These are phyloP conservation scores for Limnephilus lunatus DNA, from an alignment of 2,888 invertebrate species.

Conservation along the genomic window DNA sequence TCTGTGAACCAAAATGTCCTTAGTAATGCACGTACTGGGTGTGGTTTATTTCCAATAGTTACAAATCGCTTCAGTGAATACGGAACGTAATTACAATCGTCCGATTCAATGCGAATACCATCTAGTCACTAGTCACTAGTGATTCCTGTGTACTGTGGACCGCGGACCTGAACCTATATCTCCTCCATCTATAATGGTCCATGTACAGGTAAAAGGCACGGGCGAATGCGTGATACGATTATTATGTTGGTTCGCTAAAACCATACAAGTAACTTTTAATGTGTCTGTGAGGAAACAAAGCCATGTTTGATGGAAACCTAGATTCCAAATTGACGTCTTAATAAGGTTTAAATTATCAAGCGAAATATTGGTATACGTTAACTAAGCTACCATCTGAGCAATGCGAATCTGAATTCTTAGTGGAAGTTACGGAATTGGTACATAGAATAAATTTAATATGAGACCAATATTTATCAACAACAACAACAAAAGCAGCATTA, in stretches of 20 bases:
- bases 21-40: neutral
- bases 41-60: constrained; percentile 15
- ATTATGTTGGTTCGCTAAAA: neutral
- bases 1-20: neutral
- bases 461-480: no score
- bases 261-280: neutral
- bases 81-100: constrained; percentile 18
- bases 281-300: neutral
- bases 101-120: neutral
- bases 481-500: no score
- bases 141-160: neutral
- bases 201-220: neutral
- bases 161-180: neutral
- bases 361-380: neutral
- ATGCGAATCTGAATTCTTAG: neutral
- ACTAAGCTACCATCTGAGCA: neutral
- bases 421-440: no score
- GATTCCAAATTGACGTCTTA: neutral
- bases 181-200: neutral
- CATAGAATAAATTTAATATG: no score
- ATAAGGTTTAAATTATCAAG: neutral
- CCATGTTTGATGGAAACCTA: neutral
- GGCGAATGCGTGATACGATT: constrained; percentile 27
- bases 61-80: constrained; percentile 4
- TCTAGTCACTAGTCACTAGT: neutral